Evolutionary conservation across 2,888 invertebrate species (phyloP).

Genomic region (Xylophagus ater): DNA sequence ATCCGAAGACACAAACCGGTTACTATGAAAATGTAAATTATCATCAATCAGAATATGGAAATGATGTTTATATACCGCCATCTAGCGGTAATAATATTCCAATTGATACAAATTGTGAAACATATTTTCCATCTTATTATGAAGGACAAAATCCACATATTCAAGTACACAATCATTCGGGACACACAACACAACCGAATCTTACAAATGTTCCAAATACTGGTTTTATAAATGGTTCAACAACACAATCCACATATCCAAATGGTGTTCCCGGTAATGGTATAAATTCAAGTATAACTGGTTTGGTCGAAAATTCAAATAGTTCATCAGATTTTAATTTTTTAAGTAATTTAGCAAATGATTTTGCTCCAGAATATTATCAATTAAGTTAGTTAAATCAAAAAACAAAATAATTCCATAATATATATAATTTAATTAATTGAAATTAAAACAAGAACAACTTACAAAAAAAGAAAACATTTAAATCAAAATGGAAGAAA

Average conservation of each 20-base stretch:
- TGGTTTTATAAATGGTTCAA: slow-evolving; percentile 43
- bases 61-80: slow-evolving; percentile 16
- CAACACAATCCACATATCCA: too few relatives aligned
- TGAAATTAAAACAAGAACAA: background rate
- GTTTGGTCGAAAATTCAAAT: slow-evolving; percentile 74
- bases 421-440: background rate
- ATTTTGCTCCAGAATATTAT: slow-evolving; percentile 87
- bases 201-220: slow-evolving; percentile 46
- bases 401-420: too few relatives aligned
- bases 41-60: slow-evolving; percentile 16
- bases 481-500: background rate
- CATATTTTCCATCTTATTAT: slow-evolving; percentile 21
- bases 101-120: slow-evolving; percentile 20
- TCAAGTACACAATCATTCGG: slow-evolving; percentile 14
- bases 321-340: slow-evolving; percentile 93
- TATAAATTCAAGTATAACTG: slow-evolving; percentile 20
- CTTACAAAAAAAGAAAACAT: too few relatives aligned
- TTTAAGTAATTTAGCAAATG: slow-evolving; percentile 81
- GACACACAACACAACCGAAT: slow-evolving; percentile 20
- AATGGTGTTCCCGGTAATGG: too few relatives aligned
- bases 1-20: slow-evolving; percentile 28
- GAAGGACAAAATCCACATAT: slow-evolving; percentile 17
- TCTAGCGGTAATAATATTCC: slow-evolving; percentile 19
- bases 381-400: slow-evolving; percentile 39
- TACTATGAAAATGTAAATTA: slow-evolving; percentile 32